Evolutionary conservation across 1,140 invertebrate genomes (phyloP), one percentile per base, ranked within the genome.

Genomic region (Conus betulinus): DNA sequence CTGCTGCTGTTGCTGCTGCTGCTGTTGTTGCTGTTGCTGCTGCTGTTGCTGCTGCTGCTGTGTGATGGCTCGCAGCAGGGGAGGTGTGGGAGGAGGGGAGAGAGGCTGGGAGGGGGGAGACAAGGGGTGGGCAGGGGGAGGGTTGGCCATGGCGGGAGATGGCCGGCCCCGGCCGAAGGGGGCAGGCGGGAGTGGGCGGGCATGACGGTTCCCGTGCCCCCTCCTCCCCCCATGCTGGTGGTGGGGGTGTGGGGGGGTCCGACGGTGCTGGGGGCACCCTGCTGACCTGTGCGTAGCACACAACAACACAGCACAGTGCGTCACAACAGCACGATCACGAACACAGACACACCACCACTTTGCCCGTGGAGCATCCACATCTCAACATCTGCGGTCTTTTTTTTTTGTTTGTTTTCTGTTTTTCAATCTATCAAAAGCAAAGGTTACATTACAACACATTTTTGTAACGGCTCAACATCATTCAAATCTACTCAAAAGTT

Each of bases 21-120:
- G 82, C 39, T 86, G 84, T 23, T 71, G 84, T 76, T 86, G 84
- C 13, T 71, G 84, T 53, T 76, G 67, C 39, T 86, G 84, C 39
- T 85, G 84, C 27, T 85, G 84, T 55, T 82, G 82, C 10, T 60
- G 82, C 10, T 84, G 82, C 23, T 53, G 79, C 3, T 52, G 76
- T 13, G 0, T 6, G 5, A 15, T 8, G 39, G 79, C 3, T 53
- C 27, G 84, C 10, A 17, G 67, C 51, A 7, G 84, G 67, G 63
- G 52, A 52, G 10, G 63, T 17, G 23, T 25, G 84, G n/a, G 84
- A 86, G 84, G 67, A 76, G 84, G 67, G 51, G 84, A 76, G 25
- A 84, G 82, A 15, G 82, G 82, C n/a, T 86, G 84, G 63, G 84
- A 23, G 67, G 84, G 84, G 51, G 84, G 84, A 7, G 84, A 86